Percentiles rank a stretch among this genome's conserved stretches.
Evolutionary conservation across 1,140 invertebrate genomes (phyloP).

Genomic region (Drosophila chauvacae): DNA sequence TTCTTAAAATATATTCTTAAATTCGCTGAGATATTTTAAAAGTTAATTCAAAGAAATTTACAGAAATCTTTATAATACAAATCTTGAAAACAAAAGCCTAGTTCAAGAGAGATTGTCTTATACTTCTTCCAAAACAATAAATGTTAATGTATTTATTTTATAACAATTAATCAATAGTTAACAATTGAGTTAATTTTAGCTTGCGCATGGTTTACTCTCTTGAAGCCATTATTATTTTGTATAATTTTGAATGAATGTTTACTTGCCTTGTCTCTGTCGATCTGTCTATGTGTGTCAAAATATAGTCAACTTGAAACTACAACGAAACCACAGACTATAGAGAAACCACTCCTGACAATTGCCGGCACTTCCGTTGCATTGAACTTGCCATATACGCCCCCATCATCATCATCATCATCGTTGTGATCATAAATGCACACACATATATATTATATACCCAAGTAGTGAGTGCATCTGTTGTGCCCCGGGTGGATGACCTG

Average conservation of each 20-base stretch:
- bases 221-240: not conserved
- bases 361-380: slow-evolving; percentile 75
- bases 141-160: too few relatives aligned
- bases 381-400: slow-evolving; percentile 67
- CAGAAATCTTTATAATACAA: too few relatives aligned
- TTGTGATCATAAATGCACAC: slow-evolving; percentile 21
- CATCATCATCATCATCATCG: slow-evolving; percentile 21
- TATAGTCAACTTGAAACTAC: slow-evolving; percentile 22
- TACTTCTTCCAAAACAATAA: not conserved
- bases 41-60: not conserved
- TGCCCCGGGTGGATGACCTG: slow-evolving; percentile 63
- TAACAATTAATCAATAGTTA: not conserved
- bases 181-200: not conserved
- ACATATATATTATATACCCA: slow-evolving; percentile 6
- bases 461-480: slow-evolving; percentile 39
- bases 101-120: too few relatives aligned
- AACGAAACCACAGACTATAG: slow-evolving; percentile 24
- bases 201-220: not conserved
- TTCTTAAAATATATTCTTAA: not conserved
- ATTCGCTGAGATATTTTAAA: not conserved
- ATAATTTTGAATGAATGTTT: not conserved
- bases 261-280: not conserved
- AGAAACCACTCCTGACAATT: slow-evolving; percentile 71
- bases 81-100: not conserved
- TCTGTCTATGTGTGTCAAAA: slow-evolving; percentile 29